A percentile compares a stretch with the other conserved stretches of the same genome.
phyloP scores from a whole-genome alignment of 1,140 invertebrate species.

The Saccostrea glomerata region DNA sequence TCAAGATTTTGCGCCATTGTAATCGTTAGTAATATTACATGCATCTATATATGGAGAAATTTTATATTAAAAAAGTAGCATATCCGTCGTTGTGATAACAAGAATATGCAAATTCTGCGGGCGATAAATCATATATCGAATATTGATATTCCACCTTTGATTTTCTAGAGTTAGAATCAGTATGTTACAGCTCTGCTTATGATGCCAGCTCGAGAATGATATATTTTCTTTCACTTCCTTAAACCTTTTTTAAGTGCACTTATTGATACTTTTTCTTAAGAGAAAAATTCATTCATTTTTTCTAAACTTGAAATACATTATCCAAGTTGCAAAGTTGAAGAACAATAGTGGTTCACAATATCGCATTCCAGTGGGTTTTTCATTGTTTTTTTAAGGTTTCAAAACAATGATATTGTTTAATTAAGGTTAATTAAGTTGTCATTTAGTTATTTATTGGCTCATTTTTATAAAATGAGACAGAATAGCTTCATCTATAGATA shows the following conservation, averaged over 20 bases:
- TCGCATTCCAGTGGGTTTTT: conserved; percentile 15
- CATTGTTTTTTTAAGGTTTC: not conserved
- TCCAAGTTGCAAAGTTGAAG: not conserved
- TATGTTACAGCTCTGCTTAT: not conserved
- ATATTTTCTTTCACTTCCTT: conserved; percentile 9
- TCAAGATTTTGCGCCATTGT: not conserved
- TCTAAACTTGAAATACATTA: not conserved
- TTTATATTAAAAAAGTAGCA: not conserved
- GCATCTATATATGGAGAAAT: not conserved
- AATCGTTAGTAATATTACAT: not conserved
- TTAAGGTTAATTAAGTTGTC: conserved; percentile 14
- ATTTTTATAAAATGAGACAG: conserved; percentile 13
- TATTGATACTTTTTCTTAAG: not conserved
- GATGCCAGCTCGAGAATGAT: not conserved
- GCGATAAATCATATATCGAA: not conserved
- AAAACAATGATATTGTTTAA: not conserved
- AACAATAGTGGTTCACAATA: not conserved
- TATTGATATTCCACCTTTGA: not conserved
- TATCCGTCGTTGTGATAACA: not conserved
- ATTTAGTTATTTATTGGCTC: conserved; percentile 18
- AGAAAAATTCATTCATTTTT: not conserved
- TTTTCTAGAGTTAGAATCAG: not conserved
- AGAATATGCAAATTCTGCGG: not conserved
- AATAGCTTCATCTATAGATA: not conserved
- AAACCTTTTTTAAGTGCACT: not conserved